Evolutionary conservation across 2,113 vertebrate species (phyloP), one percentile per base, ranked within the genome.

Genomic region (Pterophyllum scalare): DNA sequence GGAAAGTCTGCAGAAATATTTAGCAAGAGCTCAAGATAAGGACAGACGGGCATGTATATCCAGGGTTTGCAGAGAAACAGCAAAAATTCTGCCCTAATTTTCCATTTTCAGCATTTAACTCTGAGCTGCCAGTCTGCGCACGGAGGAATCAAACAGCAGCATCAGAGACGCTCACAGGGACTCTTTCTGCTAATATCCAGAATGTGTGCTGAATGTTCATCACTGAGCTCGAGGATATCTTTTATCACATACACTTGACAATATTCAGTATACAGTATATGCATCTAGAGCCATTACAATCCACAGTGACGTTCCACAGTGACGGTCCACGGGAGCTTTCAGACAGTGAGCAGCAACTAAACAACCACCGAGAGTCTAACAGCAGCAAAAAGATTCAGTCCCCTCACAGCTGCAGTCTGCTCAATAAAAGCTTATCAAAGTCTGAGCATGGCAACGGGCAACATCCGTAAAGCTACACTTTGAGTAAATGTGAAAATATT

Each of bases 1-100:
- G 26, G 28, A 85, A 61, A 87, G 75, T 75, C 78, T 61, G 75
- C 40, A 60, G 81, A 62, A 79, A 62, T 79, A 79, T 87, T 89
- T 75, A 80, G 75, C 0, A 0, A 49, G 70, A 3, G 31, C 33
- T 31, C 0, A 2, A 19, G 80, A 86, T 86, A 88, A 84, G 70
- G 0, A 58, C 20, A 1, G 58, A 76, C 65, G 10, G 10, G 22
- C 24, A 22, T 60, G 52, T 64, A 8, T 35, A 57, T 79, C 46
- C 57, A 10, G 31, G 75, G 24, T 81, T 60, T 72, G n/a, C 22
- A 54, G 40, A 58, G 58, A n/a, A 78, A 35, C 24, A 61, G 59
- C 24, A 20, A 31, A 17, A 20, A 52, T n/a, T 84, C n/a, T 77
- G 76, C n/a, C 40, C 70, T 80, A 35, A 56, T 80, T 81, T 67